phyloP scores from a whole-genome alignment of 2,113 vertebrate species.

The Anguilla rostrata region DNA sequence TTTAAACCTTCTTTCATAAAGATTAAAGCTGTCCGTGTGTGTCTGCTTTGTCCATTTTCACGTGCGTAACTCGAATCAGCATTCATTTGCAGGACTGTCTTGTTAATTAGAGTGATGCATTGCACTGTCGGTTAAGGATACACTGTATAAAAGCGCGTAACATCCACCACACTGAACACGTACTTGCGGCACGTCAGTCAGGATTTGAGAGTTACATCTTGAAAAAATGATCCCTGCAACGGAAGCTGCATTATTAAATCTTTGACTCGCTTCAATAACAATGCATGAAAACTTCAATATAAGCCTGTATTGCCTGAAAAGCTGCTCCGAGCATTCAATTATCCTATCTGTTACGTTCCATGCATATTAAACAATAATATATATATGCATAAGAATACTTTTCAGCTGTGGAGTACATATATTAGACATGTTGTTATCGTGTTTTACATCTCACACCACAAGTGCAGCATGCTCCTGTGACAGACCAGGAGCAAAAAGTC shows the following conservation, averaged over 20 bases:
- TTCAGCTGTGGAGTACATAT: background rate
- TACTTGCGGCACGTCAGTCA: background rate
- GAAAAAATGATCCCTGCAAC: background rate
- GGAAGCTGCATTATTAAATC: background rate
- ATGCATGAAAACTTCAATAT: background rate
- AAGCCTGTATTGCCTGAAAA: background rate
- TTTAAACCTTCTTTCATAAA: slow-evolving; percentile 1
- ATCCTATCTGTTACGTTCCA: background rate
- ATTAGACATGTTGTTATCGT: slow-evolving; percentile 44
- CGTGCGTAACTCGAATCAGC: background rate
- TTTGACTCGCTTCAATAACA: background rate
- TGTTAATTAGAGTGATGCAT: slow-evolving; percentile 20
- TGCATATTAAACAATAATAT: slow-evolving; percentile 14
- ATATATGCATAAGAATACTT: background rate
- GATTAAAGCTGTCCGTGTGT: background rate
- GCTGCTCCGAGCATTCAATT: slow-evolving; percentile 11
- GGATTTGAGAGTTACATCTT: background rate
- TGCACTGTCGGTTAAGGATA: background rate
- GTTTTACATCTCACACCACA: slow-evolving; percentile 66
- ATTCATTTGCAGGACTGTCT: background rate
- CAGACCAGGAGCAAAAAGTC: slow-evolving; percentile 64
- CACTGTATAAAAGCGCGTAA: background rate
- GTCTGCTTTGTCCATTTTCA: slow-evolving; percentile 18
- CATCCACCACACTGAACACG: background rate
- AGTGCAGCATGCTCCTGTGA: slow-evolving; percentile 54